Base-by-base conservation (phyloP, 30 jellyfish, hydroid and myxozoan species). In the Calvadosia cruxmelitensis region DNA sequence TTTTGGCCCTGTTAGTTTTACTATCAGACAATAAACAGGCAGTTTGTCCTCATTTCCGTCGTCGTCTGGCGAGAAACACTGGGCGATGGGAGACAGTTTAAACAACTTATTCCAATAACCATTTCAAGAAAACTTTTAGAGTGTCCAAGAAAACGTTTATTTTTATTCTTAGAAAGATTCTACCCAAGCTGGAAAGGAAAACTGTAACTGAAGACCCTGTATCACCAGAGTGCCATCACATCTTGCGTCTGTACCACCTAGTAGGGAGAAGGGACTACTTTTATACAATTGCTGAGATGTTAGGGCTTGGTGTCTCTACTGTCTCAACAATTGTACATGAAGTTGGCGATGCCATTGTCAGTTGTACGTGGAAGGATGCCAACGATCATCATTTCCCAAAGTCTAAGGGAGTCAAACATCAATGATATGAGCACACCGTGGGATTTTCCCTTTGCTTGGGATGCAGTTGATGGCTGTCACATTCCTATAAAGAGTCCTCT, bases 401-500 rank as follows among this genome's bases (percentile, higher is more conserved):
- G 66, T 49, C 71, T 10, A 61, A 33, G 27, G 66, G 49, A 64
- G 80, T 64, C 28, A 20, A 66, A 27, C 52, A 15, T 42, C 75
- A 34, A 29, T 50, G 51, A 63, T 64, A 64, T 72, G 26, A 27
- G 23, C 69, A 29, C 69, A 50, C 72, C 15, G 89, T 66, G 27
- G 89, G 81, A 77, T 68, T 77, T 77, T 68, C 89, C 81, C 2
- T 77, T 20, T 63, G 36, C 75, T 69, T 77, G 67, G 74, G 80
- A 69, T 7, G 75, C 89, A 20, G 71, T 77, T 35, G 81, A 77
- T 77, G 89, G 89, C 28, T 77, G 74, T 75, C 89, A 77, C 42
- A 31, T 75, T 26, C 79, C 86, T 29, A 75, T 75, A 65, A 75
- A 75, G 66, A 64, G 72, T 36, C 89, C 89, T 24, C 33, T 53